A percentile compares a stretch with the other conserved stretches of the same genome.
These are phyloP conservation scores for Heteromormyrus szaboi DNA, from an alignment of 2,797 vertebrate species.

Conservation along the genomic window DNA sequence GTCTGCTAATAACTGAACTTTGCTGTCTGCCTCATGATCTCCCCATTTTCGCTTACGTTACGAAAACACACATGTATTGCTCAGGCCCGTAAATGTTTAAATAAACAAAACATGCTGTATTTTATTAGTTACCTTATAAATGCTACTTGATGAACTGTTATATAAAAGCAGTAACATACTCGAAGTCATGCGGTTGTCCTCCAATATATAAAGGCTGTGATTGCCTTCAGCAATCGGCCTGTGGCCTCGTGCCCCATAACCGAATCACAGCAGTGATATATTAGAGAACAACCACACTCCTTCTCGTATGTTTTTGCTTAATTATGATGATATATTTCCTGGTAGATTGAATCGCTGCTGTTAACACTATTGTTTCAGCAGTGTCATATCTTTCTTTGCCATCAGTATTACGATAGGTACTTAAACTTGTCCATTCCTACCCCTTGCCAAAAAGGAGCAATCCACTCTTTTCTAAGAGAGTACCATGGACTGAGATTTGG, in stretches of 20 bases:
- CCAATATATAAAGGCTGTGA: background rate
- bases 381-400: background rate
- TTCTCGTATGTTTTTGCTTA: background rate
- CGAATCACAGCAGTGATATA: background rate
- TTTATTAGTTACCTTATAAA: background rate
- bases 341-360: background rate
- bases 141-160: background rate
- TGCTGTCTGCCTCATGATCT: background rate
- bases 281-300: background rate
- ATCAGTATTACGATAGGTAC: background rate
- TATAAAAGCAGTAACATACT: background rate
- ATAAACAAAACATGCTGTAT: background rate
- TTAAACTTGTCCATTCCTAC: background rate
- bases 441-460: background rate
- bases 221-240: background rate
- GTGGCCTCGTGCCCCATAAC: background rate
- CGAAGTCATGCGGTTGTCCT: background rate
- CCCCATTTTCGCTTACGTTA: background rate
- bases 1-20: background rate
- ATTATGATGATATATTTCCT: background rate
- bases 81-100: background rate
- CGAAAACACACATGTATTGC: background rate
- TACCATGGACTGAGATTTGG: background rate
- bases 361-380: background rate
- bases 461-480: background rate